A percentile compares a stretch with the other conserved stretches of the same genome.
Evolutionary conservation across 2,797 vertebrate genomes (phyloP).

Genomic region (Hozukius guyotensis): DNA sequence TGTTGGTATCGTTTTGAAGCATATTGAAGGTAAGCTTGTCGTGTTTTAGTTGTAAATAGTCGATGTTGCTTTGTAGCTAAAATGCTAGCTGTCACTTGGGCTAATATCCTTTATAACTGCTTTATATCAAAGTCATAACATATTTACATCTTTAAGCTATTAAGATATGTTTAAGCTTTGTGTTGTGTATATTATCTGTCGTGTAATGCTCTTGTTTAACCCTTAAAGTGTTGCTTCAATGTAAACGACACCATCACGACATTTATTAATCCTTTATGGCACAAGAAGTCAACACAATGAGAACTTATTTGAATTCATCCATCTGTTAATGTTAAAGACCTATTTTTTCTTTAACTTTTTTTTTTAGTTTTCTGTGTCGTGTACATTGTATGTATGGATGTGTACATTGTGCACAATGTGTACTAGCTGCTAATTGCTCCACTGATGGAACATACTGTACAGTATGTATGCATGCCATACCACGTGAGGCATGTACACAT

Average conservation of each 20-base stretch:
- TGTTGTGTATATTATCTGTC: neutral
- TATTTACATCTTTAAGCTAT: neutral
- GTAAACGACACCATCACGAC: neutral
- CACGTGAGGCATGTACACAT: neutral
- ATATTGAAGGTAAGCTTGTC: slow-evolving; percentile 29
- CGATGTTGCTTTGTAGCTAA: neutral
- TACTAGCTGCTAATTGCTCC: neutral
- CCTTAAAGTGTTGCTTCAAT: too few species aligned
- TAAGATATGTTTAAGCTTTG: neutral
- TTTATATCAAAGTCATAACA: neutral
- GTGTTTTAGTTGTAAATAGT: neutral
- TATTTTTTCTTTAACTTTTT: neutral
- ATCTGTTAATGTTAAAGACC: too few species aligned
- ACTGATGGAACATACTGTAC: neutral
- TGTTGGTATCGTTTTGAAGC: neutral
- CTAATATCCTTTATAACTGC: neutral
- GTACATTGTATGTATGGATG: neutral
- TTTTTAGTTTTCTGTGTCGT: neutral
- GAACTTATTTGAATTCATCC: accelerated
- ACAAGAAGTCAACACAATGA: too few species aligned
- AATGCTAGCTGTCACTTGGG: slow-evolving; percentile 5
- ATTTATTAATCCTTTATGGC: neutral
- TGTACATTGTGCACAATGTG: slow-evolving; percentile 14
- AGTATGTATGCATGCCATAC: neutral
- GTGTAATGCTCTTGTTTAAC: neutral